Base-by-base conservation (phyloP, 53 echinoderm and acorn worm genomes). In the Luidia sarsii region DNA sequence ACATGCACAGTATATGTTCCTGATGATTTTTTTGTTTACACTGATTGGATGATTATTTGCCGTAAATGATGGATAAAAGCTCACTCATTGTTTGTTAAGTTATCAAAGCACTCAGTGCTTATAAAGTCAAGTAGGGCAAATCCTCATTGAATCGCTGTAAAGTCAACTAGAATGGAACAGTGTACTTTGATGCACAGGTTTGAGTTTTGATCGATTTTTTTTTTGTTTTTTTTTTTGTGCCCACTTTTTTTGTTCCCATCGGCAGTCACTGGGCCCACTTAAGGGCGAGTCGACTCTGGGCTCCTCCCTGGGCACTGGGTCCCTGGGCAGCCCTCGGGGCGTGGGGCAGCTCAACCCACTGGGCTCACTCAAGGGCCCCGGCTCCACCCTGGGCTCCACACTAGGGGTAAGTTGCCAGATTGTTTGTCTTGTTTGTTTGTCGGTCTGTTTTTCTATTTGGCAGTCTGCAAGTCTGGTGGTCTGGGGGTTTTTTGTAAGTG, bases 311-410 rank as follows among this genome's bases (percentile, higher is more conserved):
- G 92, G 90, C n/a, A 64, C 88, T 14, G 89, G 87, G 19, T 57
- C 75, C 30, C 63, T 85, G n/a, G 85, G 64, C n/a, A 85, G 85
- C 23, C 71, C 71, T 33, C 63, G 29, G 63, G 74, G 86, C 51
- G 22, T 69, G 29, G 81, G 81, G 33, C 70, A 65, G 18, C 75
- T 90, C 3, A 68, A 81, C 2, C 86, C 86, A 33, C 30, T 87
- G 15, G 95, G 90, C 15, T 87, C 92, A 24, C 38, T 90, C 25
- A 84, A 88, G 70, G 89, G 89, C 7, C 57, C 80, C 7, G 85
- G 68, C 27, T 81, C 91, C 46, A 88, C 93, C 2, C 77, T 93
- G 2, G 90, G 90, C 6, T 96, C 97, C 53, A 90, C 96, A 54
- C 38, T 71, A 50, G 92, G 87, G 86, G 95, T 95, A 85, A 90